Evolutionary conservation across 2,797 vertebrate species (phyloP).

Genomic region (Philypnodon macrostomus): DNA sequence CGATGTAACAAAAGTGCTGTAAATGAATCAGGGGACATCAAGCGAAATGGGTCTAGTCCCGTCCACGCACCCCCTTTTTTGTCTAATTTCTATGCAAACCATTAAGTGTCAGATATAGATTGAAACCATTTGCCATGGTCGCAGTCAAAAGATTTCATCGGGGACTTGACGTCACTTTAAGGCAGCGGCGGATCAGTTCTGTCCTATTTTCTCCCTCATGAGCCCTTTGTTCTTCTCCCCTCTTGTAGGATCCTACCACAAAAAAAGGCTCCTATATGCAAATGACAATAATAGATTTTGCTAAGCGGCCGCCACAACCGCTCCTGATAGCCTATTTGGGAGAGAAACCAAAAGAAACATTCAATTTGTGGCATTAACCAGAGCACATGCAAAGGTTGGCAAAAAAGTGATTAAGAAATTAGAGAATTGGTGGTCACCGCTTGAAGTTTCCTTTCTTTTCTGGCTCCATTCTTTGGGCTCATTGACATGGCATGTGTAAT

Average conservation of each 20-base stretch:
- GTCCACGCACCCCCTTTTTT: slow-evolving; percentile 41
- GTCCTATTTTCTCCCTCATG: slow-evolving; percentile 85
- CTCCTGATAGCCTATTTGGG: slow-evolving; percentile 80
- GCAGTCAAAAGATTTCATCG: slow-evolving; percentile 92
- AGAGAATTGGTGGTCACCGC: slow-evolving; percentile 74
- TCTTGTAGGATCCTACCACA: slow-evolving; percentile 74
- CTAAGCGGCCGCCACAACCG: slow-evolving; percentile 66
- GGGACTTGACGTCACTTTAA: slow-evolving; percentile 84
- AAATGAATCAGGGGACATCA: slow-evolving; percentile 88
- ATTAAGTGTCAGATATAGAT: slow-evolving; percentile 96
- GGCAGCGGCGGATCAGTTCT: slow-evolving; percentile 79
- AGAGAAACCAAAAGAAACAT: slow-evolving; percentile 81
- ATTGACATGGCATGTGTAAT: slow-evolving; percentile 78
- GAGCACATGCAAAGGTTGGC: slow-evolving; percentile 75
- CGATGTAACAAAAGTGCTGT: slow-evolving; percentile 80
- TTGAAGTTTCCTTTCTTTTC: slow-evolving; percentile 60
- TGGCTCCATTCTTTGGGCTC: slow-evolving; percentile 67
- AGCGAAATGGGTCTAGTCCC: slow-evolving; percentile 61
- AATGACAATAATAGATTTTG: slow-evolving; percentile 83
- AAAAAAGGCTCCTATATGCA: slow-evolving; percentile 76
- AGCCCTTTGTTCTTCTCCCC: slow-evolving; percentile 82
- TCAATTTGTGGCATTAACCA: slow-evolving; percentile 81
- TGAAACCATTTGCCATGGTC: slow-evolving; percentile 90
- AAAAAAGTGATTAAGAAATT: slow-evolving; percentile 85
- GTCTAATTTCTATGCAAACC: slow-evolving; percentile 94